Evolutionary conservation across 2,797 vertebrate genomes (phyloP).

Genomic region (Champsocephalus gunnari): DNA sequence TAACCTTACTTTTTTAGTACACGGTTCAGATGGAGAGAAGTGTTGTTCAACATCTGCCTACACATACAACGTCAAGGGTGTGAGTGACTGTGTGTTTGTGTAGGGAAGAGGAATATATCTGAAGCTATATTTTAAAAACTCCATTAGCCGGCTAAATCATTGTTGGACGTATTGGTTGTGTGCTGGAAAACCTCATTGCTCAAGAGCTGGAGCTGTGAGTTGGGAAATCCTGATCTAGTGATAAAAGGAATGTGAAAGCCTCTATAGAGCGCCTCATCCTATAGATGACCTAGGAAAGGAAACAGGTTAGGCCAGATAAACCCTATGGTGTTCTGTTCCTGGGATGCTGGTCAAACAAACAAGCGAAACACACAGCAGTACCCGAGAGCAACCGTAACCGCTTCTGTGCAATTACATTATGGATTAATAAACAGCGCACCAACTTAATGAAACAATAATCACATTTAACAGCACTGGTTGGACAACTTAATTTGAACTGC

Average conservation of each 20-base stretch:
- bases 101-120: neutral
- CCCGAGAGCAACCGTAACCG: neutral
- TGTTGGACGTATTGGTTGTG: neutral
- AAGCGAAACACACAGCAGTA: neutral
- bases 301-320: slow-evolving; percentile 42
- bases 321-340: slow-evolving; percentile 20
- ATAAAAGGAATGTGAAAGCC: neutral
- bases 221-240: neutral
- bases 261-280: slow-evolving; percentile 7
- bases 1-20: neutral
- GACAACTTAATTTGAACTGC: neutral
- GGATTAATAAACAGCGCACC: neutral
- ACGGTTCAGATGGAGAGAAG: neutral
- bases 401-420: slow-evolving; percentile 5
- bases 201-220: no score
- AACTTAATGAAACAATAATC: neutral
- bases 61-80: neutral
- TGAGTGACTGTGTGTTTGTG: neutral
- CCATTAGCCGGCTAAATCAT: neutral
- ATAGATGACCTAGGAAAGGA: slow-evolving; percentile 18
- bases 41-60: neutral
- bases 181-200: no score
- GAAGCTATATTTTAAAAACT: neutral
- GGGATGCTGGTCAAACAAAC: slow-evolving; percentile 15
- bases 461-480: neutral